Conservation (phyloP, 2,113 vertebrate species). For the Gopherus flavomarginatus region DNA sequence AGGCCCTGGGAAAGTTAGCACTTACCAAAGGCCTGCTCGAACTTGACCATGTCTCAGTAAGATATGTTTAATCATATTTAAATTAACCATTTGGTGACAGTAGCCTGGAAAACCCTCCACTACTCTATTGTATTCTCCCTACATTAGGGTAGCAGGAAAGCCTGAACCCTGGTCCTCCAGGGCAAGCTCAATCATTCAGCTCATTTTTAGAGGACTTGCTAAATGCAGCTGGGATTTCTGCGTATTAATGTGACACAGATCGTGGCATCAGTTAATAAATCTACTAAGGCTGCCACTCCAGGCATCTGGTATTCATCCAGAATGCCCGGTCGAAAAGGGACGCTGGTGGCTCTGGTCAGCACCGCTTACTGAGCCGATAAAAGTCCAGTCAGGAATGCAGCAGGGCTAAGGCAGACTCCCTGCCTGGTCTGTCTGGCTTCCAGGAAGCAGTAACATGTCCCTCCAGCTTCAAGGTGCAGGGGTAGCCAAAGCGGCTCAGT, state of each 20-base stretch:
- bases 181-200: not conserved
- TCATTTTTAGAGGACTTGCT: not conserved
- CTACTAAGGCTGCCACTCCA: not conserved
- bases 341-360: no score
- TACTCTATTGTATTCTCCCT: not conserved
- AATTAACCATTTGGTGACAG: not conserved
- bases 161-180: not conserved
- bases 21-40: not conserved
- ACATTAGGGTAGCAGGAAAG: not conserved
- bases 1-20: not conserved
- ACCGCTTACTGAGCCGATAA: no score
- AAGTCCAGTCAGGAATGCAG: no score
- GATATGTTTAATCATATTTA: no score
- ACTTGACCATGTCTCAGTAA: not conserved
- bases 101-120: not conserved
- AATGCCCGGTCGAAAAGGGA: no score
- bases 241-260: not conserved
- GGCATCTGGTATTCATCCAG: no score
- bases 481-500: no score
- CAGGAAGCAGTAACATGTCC: no score
- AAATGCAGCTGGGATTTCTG: rapidly evolving
- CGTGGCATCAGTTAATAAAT: rapidly evolving
- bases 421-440: no score
- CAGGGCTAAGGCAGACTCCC: no score
- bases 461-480: no score